Evolutionary conservation across 30 jellyfish, hydroid and myxozoan species (phyloP).

Genomic region (Clytia hemisphaerica): DNA sequence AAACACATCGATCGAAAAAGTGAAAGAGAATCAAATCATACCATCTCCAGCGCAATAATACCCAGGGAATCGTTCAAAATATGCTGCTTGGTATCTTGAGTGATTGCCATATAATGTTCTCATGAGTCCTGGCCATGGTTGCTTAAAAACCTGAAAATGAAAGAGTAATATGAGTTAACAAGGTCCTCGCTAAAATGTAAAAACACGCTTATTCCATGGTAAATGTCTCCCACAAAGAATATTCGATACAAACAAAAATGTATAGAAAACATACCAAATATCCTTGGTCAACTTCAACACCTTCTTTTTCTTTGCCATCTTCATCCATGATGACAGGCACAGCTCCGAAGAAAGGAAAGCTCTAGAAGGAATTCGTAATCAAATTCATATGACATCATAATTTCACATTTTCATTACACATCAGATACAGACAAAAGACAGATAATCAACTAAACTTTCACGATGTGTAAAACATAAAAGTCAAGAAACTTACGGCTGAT

Average conservation of each 20-base stretch:
- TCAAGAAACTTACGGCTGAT: slow-evolving; percentile 66
- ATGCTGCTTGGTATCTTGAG: slow-evolving; percentile 61
- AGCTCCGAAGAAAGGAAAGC: slow-evolving; percentile 94
- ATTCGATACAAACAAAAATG: neutral
- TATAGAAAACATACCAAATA: slow-evolving; percentile 45
- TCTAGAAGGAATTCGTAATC: slow-evolving; percentile 23
- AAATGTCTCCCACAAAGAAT: neutral
- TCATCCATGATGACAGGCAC: slow-evolving; percentile 95
- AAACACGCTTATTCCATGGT: neutral
- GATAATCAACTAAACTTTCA: neutral
- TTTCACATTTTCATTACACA: too few relatives aligned
- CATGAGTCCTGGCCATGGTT: slow-evolving; percentile 99
- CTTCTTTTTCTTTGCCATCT: slow-evolving; percentile 77
- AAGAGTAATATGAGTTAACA: too few relatives aligned
- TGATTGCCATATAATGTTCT: slow-evolving; percentile 87
- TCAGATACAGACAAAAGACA: too few relatives aligned
- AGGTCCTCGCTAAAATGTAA: neutral
- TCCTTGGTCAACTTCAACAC: slow-evolving; percentile 77
- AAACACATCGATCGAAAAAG: neutral
- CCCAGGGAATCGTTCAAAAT: slow-evolving; percentile 79
- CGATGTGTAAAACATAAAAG: neutral
- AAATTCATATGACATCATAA: neutral
- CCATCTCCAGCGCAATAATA: slow-evolving; percentile 98
- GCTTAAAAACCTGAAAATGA: slow-evolving; percentile 85
- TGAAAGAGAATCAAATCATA: slow-evolving; percentile 1